phyloP scores from a whole-genome alignment of 2,797 vertebrate species.

The Lateolabrax maculatus region DNA sequence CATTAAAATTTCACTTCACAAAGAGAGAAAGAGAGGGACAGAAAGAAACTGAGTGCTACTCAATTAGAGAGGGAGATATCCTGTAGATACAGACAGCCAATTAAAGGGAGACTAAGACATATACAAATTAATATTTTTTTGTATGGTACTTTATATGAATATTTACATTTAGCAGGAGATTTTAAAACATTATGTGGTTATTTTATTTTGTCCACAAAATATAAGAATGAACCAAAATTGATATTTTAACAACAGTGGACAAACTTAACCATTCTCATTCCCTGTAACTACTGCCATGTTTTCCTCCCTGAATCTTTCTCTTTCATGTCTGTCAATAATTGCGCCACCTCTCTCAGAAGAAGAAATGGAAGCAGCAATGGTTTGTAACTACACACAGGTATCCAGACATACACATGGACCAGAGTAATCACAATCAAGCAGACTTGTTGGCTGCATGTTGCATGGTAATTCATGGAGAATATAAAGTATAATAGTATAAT shows the following conservation, averaged over 20 bases:
- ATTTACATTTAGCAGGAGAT: not conserved
- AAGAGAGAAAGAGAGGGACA: not conserved
- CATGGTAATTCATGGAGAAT: not conserved
- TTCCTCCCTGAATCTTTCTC: not conserved
- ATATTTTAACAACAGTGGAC: not conserved
- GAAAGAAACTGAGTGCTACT: not conserved
- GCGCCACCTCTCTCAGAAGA: not conserved
- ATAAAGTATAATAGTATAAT: no score
- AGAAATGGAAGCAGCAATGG: not conserved
- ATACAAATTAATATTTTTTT: not conserved
- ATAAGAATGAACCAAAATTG: not conserved
- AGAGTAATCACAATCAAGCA: not conserved
- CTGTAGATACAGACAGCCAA: slow-evolving; percentile 9
- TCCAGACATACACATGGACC: not conserved
- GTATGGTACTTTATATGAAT: not conserved
- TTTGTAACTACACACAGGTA: not conserved
- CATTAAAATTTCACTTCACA: slow-evolving; percentile 4
- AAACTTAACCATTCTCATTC: not conserved
- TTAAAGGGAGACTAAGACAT: slow-evolving; percentile 19
- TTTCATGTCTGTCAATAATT: not conserved
- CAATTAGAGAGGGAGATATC: slow-evolving; percentile 18
- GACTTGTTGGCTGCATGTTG: not conserved
- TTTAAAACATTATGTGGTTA: not conserved
- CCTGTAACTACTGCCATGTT: not conserved
- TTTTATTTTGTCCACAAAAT: not conserved